Conservation (phyloP, 2,797 vertebrate species). For the Percopsis omiscomaycus region DNA sequence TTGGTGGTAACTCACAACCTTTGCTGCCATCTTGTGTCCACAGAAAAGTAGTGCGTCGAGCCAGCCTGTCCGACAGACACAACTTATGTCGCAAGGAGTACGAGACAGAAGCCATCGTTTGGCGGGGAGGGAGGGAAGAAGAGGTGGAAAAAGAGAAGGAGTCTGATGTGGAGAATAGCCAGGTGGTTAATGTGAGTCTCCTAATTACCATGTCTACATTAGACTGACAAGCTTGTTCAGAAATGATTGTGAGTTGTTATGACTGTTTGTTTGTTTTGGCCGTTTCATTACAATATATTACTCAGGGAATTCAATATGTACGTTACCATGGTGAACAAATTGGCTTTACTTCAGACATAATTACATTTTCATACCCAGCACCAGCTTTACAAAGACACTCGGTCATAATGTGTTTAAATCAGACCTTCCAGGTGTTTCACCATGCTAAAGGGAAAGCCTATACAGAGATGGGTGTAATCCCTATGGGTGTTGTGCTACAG, state of each 20-base stretch:
- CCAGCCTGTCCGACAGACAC: slow-evolving; percentile 93
- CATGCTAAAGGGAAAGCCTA: slow-evolving; percentile 12
- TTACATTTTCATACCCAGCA: no score
- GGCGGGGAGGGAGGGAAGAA: slow-evolving; percentile 86
- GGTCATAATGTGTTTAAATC: not conserved
- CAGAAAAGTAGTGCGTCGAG: slow-evolving; percentile 95
- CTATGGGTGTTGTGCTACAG: slow-evolving; percentile 61
- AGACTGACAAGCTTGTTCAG: not conserved
- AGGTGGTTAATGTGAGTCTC: slow-evolving; percentile 72
- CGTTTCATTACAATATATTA: not conserved
- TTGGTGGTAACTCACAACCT: slow-evolving; percentile 14
- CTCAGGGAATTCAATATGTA: not conserved
- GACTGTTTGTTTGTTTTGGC: slow-evolving; percentile 1
- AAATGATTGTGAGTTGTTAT: not conserved
- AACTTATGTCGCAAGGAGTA: slow-evolving; percentile 96
- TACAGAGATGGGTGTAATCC: slow-evolving; percentile 22
- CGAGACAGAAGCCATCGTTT: slow-evolving; percentile 95
- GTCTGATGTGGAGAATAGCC: slow-evolving; percentile 86
- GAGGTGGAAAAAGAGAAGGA: slow-evolving; percentile 84
- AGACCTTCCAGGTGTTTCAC: slow-evolving; percentile 6
- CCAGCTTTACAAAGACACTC: no score
- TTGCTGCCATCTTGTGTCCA: slow-evolving; percentile 7
- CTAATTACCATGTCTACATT: not conserved
- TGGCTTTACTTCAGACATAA: not conserved
- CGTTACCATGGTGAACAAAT: not conserved